phyloP scores from a whole-genome alignment of 2,797 vertebrate species.

The Pantherophis alleghaniensis region DNA sequence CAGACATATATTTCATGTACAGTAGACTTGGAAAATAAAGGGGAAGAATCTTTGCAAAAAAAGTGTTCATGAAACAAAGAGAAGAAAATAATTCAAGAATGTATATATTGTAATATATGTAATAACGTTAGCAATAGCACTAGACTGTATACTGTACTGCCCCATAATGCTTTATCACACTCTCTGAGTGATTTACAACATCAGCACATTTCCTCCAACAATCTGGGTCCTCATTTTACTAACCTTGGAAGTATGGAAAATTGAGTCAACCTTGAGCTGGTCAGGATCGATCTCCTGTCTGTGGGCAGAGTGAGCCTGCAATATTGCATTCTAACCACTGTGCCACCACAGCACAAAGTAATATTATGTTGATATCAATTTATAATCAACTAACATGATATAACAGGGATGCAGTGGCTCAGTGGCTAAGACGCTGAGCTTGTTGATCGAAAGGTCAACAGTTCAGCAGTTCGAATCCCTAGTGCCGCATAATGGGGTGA shows the following conservation, averaged over 20 bases:
- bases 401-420: no score
- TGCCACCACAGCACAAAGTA: background rate
- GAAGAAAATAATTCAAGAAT: background rate
- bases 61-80: background rate
- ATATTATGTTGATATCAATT: background rate
- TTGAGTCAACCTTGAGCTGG: background rate
- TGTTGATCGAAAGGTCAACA: no score
- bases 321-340: background rate
- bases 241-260: background rate
- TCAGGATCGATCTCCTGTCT: background rate
- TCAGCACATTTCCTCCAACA: background rate
- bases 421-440: no score
- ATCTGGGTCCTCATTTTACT: background rate
- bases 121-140: no score
- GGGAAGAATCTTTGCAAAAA: background rate
- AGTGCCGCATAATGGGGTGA: no score
- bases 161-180: no score
- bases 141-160: no score
- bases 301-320: no score
- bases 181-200: background rate
- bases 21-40: background rate
- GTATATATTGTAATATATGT: background rate
- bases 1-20: background rate
- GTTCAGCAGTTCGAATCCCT: no score
- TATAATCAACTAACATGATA: background rate